phyloP scores from a whole-genome alignment of 2,888 invertebrate species.

The Pristionchus entomophagus region DNA sequence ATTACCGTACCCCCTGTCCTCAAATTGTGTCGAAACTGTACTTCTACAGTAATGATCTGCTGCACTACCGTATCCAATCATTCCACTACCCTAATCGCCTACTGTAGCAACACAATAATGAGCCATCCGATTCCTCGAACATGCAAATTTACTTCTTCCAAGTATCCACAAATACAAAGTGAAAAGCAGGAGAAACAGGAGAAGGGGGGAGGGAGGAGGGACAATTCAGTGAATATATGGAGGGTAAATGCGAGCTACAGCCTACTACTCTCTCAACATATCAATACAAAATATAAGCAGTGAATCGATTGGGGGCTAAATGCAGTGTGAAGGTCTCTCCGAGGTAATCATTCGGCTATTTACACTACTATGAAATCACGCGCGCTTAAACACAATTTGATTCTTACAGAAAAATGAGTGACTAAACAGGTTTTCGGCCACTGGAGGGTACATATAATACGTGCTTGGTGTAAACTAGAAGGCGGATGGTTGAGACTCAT shows the following conservation, averaged over 20 bases:
- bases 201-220: neutral
- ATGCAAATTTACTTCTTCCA: conserved; percentile 34
- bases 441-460: conserved; percentile 7
- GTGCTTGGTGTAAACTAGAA: too few relatives aligned
- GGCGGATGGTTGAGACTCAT: neutral
- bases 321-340: neutral
- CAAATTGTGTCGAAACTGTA: too few relatives aligned
- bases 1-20: too few relatives aligned
- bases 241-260: neutral
- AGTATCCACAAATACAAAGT: conserved; percentile 15
- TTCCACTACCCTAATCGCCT: too few relatives aligned
- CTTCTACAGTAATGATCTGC: too few relatives aligned
- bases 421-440: neutral
- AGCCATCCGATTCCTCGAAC: too few relatives aligned
- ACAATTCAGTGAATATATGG: neutral
- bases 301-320: neutral
- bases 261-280: neutral
- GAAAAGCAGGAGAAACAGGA: neutral
- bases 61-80: too few relatives aligned
- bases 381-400: neutral
- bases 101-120: too few relatives aligned
- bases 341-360: neutral
- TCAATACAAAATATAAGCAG: neutral
- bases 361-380: conserved; percentile 12
- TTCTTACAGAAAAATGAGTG: neutral